phyloP scores from a whole-genome alignment of 2,113 vertebrate genomes.

The Nothoprocta perdicaria region DNA sequence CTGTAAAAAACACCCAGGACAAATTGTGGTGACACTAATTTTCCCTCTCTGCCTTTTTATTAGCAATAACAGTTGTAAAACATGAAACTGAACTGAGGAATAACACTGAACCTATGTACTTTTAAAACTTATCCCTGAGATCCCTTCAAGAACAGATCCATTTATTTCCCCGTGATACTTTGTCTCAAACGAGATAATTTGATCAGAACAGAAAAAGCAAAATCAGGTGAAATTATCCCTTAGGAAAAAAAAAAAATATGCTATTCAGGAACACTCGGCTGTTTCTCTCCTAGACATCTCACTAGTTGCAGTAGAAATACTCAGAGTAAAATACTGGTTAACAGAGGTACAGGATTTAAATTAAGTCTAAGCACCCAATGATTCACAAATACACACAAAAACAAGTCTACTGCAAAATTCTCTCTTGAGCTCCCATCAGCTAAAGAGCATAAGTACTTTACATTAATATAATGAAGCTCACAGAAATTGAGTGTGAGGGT shows the following conservation, averaged over 20 bases:
- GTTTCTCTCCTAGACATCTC: background rate
- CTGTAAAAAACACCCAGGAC: background rate
- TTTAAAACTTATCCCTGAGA: background rate
- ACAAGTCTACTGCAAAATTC: background rate
- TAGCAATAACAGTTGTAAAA: background rate
- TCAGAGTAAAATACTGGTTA: background rate
- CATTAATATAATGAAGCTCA: background rate
- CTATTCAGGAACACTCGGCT: background rate
- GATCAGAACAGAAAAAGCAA: background rate
- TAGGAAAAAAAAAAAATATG: background rate
- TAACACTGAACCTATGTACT: background rate
- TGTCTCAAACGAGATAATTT: background rate
- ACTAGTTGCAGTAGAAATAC: background rate
- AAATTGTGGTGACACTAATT: background rate
- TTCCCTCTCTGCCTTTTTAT: background rate
- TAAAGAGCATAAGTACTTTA: background rate
- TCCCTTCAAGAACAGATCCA: background rate
- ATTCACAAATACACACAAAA: background rate
- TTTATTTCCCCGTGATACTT: fast-evolving
- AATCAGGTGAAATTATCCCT: fast-evolving
- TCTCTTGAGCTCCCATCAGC: background rate
- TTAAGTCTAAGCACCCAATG: background rate
- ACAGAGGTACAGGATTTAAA: background rate
- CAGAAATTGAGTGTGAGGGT: background rate
- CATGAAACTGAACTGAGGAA: background rate